A percentile compares a stretch with the other conserved stretches of the same genome.
Evolutionary conservation across 2,888 invertebrate genomes (phyloP).

Genomic region (Folsomia manolachei): DNA sequence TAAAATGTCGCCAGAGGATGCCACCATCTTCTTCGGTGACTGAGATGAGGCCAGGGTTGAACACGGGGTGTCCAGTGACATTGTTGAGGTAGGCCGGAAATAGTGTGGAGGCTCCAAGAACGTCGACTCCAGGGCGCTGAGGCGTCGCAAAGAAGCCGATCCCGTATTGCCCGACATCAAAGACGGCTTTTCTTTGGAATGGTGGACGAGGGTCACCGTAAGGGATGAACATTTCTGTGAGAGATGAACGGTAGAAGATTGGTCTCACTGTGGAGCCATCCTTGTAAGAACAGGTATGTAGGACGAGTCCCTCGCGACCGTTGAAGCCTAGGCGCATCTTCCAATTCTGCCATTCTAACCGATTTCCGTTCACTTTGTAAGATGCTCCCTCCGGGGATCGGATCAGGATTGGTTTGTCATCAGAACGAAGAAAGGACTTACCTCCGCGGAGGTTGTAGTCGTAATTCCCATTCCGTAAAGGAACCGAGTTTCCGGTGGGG

Average conservation of each 20-base stretch:
- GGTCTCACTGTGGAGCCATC: conserved; percentile 29
- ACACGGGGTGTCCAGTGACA: conserved; percentile 17
- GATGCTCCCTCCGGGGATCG: conserved; percentile 6
- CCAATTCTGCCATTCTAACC: conserved; percentile 33
- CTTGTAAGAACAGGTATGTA: conserved; percentile 28
- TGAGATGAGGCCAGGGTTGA: neutral
- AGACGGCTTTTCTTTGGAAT: conserved; percentile 11
- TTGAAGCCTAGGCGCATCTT: conserved; percentile 37
- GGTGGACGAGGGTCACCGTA: conserved; percentile 21
- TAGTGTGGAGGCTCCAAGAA: conserved; percentile 25
- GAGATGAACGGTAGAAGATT: conserved; percentile 26
- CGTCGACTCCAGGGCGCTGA: conserved; percentile 21
- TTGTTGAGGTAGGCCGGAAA: conserved; percentile 25
- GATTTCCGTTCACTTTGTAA: conserved; percentile 15
- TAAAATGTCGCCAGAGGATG: conserved; percentile 38
- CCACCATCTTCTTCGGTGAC: conserved; percentile 34
- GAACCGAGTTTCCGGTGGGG: conserved; percentile 26
- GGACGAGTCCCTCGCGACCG: conserved; percentile 29
- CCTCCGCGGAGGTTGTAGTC: conserved; percentile 14
- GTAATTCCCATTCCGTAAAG: conserved; percentile 21
- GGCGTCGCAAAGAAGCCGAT: conserved; percentile 17
- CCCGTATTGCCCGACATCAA: conserved; percentile 35
- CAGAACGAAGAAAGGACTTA: conserved; percentile 15
- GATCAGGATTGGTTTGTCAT: conserved; percentile 28
- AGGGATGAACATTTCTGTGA: conserved; percentile 26